A percentile compares a stretch with the other conserved stretches of the same genome.
These are phyloP conservation scores for Conchocele bisecta DNA, from an alignment of 2,888 invertebrate genomes.

Conservation along the genomic window DNA sequence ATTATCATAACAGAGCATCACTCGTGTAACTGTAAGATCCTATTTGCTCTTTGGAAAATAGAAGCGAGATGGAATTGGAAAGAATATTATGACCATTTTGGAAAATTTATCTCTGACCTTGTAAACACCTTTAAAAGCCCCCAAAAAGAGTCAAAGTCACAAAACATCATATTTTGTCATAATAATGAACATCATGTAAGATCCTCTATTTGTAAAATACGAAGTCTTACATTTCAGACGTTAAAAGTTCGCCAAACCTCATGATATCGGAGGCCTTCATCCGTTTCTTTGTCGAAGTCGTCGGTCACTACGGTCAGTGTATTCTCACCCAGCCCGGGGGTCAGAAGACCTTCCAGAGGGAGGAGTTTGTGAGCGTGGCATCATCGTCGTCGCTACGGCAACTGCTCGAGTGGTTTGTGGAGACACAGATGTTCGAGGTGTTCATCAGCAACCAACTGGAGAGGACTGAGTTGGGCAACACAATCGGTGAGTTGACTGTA, in stretches of 20 bases:
- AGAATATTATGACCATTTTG: too few relatives aligned
- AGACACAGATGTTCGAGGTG: slow-evolving; percentile 92
- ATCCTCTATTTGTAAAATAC: too few relatives aligned
- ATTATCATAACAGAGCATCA: too few relatives aligned
- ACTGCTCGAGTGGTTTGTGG: slow-evolving; percentile 93
- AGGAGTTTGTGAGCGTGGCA: slow-evolving; percentile 87
- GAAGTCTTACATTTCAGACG: slow-evolving; percentile 71
- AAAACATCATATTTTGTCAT: too few relatives aligned
- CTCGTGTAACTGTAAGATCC: too few relatives aligned
- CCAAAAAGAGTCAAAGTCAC: too few relatives aligned
- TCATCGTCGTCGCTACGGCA: slow-evolving; percentile 85
- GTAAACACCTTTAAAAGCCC: too few relatives aligned
- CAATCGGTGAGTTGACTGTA: slow-evolving; percentile 68
- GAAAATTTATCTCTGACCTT: too few relatives aligned
- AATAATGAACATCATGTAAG: too few relatives aligned
- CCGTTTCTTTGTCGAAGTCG: slow-evolving; percentile 89
- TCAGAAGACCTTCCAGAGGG: slow-evolving; percentile 86
- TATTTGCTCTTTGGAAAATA: too few relatives aligned
- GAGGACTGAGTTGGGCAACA: slow-evolving; percentile 62
- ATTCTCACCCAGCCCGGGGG: slow-evolving; percentile 82
- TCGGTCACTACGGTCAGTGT: slow-evolving; percentile 88
- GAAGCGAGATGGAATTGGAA: too few relatives aligned
- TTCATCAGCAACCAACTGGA: slow-evolving; percentile 83
- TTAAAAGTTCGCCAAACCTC: slow-evolving; percentile 82
- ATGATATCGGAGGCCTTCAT: slow-evolving; percentile 91